Evolutionary conservation across 2,113 vertebrate species (phyloP).

Genomic region (Rousettus leschenaultii): DNA sequence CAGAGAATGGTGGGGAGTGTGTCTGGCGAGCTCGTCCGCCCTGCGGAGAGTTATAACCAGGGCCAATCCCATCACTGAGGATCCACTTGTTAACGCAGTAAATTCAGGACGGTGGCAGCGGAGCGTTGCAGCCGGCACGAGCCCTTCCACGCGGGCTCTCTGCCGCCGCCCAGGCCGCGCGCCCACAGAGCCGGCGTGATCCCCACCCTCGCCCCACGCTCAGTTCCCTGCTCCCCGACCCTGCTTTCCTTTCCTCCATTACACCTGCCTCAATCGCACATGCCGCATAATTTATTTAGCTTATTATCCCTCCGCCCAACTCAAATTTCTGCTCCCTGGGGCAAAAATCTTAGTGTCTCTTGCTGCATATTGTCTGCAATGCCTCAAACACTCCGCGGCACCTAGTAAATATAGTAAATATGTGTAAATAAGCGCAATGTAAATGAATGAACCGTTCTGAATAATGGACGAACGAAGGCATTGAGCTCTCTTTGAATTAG

Average conservation of each 20-base stretch:
- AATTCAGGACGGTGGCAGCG: neutral
- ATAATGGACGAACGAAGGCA: neutral
- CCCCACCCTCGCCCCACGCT: neutral
- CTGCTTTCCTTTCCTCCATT: neutral
- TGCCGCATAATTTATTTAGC: neutral
- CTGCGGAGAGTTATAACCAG: neutral
- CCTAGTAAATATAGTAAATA: neutral
- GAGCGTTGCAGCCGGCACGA: neutral
- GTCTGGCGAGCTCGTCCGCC: neutral
- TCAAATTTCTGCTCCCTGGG: neutral
- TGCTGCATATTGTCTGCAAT: neutral
- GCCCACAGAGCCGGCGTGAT: neutral
- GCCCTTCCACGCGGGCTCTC: neutral
- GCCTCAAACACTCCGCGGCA: neutral
- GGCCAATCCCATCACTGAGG: neutral
- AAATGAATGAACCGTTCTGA: neutral
- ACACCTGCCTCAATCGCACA: neutral
- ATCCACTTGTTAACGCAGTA: neutral
- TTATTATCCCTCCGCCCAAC: neutral
- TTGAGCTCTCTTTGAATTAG: neutral
- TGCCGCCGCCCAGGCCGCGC: accelerated
- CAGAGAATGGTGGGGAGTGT: neutral
- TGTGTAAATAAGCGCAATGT: neutral
- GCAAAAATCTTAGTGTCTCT: neutral
- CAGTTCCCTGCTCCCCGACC: neutral